phyloP scores from a whole-genome alignment of 2,797 vertebrate species.

The Lutjanus campechanus region DNA sequence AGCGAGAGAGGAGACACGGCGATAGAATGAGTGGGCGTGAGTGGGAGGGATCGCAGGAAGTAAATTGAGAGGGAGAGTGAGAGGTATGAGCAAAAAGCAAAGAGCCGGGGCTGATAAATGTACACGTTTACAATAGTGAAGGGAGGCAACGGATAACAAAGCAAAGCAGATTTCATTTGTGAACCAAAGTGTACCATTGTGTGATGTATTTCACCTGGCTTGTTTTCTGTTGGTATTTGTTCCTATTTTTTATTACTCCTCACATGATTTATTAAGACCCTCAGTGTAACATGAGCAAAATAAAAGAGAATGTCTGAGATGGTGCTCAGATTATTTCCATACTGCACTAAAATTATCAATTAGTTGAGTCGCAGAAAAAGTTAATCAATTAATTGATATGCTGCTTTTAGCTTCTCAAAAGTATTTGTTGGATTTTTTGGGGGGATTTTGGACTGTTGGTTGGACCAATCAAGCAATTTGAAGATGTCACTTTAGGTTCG shows the following conservation, averaged over 20 bases:
- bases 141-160: conserved; percentile 28
- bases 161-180: conserved; percentile 20
- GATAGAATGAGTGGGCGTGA: conserved; percentile 59
- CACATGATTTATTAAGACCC: neutral
- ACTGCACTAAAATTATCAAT: neutral
- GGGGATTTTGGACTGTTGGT: neutral
- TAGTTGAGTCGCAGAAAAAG: neutral
- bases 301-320: neutral
- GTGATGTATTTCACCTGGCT: neutral
- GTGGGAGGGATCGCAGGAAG: conserved; percentile 55
- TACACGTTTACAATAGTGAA: conserved; percentile 15
- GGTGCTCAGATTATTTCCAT: neutral
- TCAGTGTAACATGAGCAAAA: neutral
- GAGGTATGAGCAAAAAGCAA: conserved; percentile 39
- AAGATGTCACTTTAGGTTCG: neutral
- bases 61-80: conserved; percentile 48
- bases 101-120: conserved; percentile 48
- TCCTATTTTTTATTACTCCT: neutral
- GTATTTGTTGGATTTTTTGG: too few species aligned
- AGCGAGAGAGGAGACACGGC: conserved; percentile 38
- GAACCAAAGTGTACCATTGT: neutral
- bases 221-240: conserved; percentile 10
- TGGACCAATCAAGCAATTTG: neutral
- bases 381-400: neutral
- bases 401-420: neutral